Evolutionary conservation across 1,140 invertebrate species (phyloP).

Genomic region (Bilobella aurantiaca): DNA sequence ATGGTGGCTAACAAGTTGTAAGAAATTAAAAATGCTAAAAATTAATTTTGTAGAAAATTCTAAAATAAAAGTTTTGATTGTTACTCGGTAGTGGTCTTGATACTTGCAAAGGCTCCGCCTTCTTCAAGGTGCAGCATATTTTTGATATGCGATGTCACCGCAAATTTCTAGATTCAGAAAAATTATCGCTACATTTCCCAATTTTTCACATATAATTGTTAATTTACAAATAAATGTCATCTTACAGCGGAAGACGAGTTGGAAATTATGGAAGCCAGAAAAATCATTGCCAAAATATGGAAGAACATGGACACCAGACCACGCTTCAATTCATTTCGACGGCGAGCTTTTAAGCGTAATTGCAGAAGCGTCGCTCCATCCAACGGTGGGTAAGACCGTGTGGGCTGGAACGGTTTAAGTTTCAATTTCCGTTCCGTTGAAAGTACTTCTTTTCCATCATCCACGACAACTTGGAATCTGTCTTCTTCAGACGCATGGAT

Average conservation of each 20-base stretch:
- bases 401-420: background rate
- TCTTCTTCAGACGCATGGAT: background rate
- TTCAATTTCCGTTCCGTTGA: background rate
- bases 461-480: background rate
- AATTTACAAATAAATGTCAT: background rate
- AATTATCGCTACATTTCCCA: too few relatives aligned
- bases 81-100: background rate
- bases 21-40: too few relatives aligned
- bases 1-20: too few relatives aligned
- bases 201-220: background rate
- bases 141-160: background rate
- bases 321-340: background rate
- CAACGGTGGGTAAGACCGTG: background rate
- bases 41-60: background rate
- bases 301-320: background rate
- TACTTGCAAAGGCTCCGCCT: background rate
- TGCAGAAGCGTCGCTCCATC: background rate
- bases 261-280: background rate
- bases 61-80: background rate
- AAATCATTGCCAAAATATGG: background rate
- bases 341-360: background rate
- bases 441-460: background rate
- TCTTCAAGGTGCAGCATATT: background rate
- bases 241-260: background rate
- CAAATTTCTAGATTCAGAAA: background rate